phyloP scores from a whole-genome alignment of 1,140 invertebrate species.

The Atopsyche davidsoni region DNA sequence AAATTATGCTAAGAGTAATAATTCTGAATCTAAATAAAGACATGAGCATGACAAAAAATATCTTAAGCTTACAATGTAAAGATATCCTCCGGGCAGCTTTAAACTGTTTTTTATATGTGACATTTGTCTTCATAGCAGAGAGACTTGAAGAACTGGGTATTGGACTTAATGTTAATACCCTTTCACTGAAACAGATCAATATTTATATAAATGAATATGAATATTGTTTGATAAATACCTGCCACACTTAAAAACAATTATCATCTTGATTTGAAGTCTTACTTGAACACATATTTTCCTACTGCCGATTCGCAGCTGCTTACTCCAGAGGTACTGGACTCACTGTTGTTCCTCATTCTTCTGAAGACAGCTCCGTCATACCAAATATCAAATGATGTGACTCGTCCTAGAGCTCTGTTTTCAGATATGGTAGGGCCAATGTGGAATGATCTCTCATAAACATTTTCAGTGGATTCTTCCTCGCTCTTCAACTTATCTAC shows the following conservation, averaged over 20 bases:
- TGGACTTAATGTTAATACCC: constrained; percentile 69
- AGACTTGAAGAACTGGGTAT: constrained; percentile 72
- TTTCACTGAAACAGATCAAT: constrained; percentile 57
- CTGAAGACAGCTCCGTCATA: constrained; percentile 40
- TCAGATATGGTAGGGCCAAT: constrained; percentile 34
- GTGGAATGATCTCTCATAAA: constrained; percentile 36
- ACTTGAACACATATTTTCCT: constrained; percentile 49
- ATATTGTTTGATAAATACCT: background rate
- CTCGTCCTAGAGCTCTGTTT: constrained; percentile 37
- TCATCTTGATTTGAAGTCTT: constrained; percentile 36
- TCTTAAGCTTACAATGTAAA: constrained; percentile 45
- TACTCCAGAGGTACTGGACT: constrained; percentile 71
- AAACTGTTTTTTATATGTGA: constrained; percentile 36
- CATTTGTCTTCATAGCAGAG: constrained; percentile 41
- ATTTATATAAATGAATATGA: background rate
- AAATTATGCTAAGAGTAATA: constrained; percentile 5
- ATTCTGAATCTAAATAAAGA: background rate
- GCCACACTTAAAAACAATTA: constrained; percentile 7
- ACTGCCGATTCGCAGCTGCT: constrained; percentile 69
- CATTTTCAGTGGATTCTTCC: constrained; percentile 33
- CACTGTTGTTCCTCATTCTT: constrained; percentile 54
- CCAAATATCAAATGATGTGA: constrained; percentile 42
- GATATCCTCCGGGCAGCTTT: constrained; percentile 47
- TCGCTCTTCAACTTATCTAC: constrained; percentile 39
- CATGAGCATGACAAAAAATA: constrained; percentile 10